Evolutionary conservation across 2,797 vertebrate species (phyloP).

Genomic region (Sarcoramphus papa): DNA sequence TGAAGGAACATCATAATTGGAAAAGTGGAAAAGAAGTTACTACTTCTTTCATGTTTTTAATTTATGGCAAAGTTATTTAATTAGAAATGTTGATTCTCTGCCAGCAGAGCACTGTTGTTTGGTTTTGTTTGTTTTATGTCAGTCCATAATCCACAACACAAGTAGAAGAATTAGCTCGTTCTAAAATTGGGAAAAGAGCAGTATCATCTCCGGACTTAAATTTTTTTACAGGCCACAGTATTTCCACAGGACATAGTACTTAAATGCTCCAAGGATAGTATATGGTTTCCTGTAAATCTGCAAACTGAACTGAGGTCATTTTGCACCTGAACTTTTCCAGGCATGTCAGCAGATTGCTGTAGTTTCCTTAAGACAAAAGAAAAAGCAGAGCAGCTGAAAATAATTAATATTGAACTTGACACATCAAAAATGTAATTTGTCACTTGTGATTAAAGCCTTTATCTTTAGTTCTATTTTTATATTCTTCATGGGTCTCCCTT

Average conservation of each 20-base stretch:
- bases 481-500: constrained; percentile 46
- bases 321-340: constrained; percentile 66
- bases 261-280: constrained; percentile 15
- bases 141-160: not conserved
- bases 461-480: constrained; percentile 65
- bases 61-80: not conserved
- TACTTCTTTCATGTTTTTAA: not conserved
- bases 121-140: not conserved
- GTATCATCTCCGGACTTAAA: not conserved
- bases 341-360: constrained; percentile 48
- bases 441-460: constrained; percentile 67
- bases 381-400: constrained; percentile 59
- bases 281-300: constrained; percentile 62
- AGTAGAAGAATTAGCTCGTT: not conserved
- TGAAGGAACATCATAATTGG: not conserved
- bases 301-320: constrained; percentile 53
- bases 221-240: not conserved
- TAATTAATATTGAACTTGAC: constrained; percentile 70
- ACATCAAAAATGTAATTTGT: constrained; percentile 70
- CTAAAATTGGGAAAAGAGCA: not conserved
- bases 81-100: not conserved
- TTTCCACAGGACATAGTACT: constrained; percentile 23
- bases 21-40: not conserved
- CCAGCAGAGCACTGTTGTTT: not conserved
- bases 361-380: constrained; percentile 64